phyloP scores from a whole-genome alignment of 2,797 vertebrate species.

The Xenentodon cancila region DNA sequence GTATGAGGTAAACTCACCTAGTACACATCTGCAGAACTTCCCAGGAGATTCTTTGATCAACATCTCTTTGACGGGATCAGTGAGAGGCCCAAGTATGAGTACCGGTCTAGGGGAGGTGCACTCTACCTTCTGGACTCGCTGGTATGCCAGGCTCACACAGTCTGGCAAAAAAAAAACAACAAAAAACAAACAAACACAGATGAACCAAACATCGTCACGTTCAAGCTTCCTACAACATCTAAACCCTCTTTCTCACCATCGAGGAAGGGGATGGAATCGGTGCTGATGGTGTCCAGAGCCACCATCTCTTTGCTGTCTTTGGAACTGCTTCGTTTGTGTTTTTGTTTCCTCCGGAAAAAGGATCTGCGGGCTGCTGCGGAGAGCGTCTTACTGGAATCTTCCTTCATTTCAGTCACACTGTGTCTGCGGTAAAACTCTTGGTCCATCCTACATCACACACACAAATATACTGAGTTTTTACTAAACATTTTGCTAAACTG shows the following conservation, averaged over 20 bases:
- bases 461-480: constrained; percentile 4
- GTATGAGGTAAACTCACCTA: constrained; percentile 82
- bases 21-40: constrained; percentile 97
- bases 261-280: constrained; percentile 93
- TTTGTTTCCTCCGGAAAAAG: constrained; percentile 95
- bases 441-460: constrained; percentile 87
- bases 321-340: constrained; percentile 96
- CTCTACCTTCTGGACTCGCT: constrained; percentile 96
- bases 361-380: constrained; percentile 94
- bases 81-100: constrained; percentile 93
- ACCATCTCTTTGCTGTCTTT: constrained; percentile 95
- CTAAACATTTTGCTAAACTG: background rate
- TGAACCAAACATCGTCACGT: no score
- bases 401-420: constrained; percentile 94
- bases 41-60: constrained; percentile 94
- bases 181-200: background rate
- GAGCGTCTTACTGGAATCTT: constrained; percentile 91
- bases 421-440: constrained; percentile 96
- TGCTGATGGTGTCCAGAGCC: constrained; percentile 93
- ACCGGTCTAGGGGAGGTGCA: constrained; percentile 92
- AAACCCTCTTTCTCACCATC: constrained; percentile 81
- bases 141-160: constrained; percentile 92
- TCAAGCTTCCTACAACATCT: background rate
- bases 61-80: constrained; percentile 97
- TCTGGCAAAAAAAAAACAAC: constrained; percentile 74